Evolutionary conservation across 2,888 invertebrate species (phyloP).

Genomic region (Erebia epiphron): DNA sequence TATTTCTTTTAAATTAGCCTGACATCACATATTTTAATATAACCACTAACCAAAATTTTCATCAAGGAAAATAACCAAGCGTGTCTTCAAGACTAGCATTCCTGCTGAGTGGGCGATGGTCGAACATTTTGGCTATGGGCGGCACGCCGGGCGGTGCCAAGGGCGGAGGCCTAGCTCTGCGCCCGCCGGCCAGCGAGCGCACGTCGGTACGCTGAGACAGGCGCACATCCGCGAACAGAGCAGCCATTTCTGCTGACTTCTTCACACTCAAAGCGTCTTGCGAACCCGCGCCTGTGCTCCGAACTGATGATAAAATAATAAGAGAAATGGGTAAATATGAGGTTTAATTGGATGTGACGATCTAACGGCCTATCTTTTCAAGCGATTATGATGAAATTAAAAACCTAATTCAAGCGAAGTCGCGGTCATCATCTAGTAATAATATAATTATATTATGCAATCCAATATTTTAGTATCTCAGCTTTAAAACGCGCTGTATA

Average conservation of each 20-base stretch:
- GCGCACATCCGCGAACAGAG: constrained; percentile 90
- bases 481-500: too few species aligned
- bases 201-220: constrained; percentile 88
- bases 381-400: too few species aligned
- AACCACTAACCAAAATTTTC: background rate
- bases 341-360: too few species aligned
- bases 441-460: too few species aligned
- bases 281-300: constrained; percentile 78
- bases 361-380: too few species aligned
- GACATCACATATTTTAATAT: too few species aligned
- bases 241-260: constrained; percentile 94
- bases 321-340: too few species aligned
- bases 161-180: constrained; percentile 51
- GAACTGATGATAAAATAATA: constrained; percentile 52
- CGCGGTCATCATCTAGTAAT: too few species aligned
- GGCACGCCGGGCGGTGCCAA: constrained; percentile 52
- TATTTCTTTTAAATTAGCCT: too few species aligned
- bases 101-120: constrained; percentile 66
- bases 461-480: too few species aligned
- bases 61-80: constrained; percentile 84
- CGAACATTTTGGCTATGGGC: constrained; percentile 63
- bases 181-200: constrained; percentile 61
- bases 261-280: constrained; percentile 92
- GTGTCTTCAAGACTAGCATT: constrained; percentile 85
- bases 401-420: too few species aligned